Evolutionary conservation across 2,888 invertebrate genomes (phyloP).

Genomic region (Spisula subtruncata): DNA sequence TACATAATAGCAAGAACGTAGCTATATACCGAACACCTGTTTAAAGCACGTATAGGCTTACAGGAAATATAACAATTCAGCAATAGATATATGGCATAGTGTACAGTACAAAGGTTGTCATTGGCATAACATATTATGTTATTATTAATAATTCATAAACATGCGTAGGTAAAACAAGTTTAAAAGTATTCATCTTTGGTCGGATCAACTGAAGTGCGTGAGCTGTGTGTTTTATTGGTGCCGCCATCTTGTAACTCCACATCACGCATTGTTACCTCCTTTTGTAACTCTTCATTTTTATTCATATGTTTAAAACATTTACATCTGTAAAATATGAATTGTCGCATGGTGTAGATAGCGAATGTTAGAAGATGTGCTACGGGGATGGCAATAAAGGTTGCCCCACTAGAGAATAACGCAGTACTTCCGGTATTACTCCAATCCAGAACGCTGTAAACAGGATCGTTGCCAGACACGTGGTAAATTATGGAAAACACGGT

Average conservation of each 20-base stretch:
- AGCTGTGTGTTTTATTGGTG: background rate
- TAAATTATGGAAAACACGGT: conserved; percentile 72
- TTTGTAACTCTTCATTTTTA: conserved; percentile 14
- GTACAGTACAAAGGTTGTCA: no score
- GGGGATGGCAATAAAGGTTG: conserved; percentile 66
- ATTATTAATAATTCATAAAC: no score
- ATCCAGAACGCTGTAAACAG: conserved; percentile 70
- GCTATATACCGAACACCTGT: no score
- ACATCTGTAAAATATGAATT: conserved; percentile 43
- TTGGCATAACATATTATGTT: no score
- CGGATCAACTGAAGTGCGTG: conserved; percentile 15
- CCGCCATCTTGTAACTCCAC: conserved; percentile 27
- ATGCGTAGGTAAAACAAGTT: conserved; percentile 8
- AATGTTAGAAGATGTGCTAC: conserved; percentile 68
- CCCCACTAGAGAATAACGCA: conserved; percentile 19
- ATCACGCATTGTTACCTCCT: conserved; percentile 52
- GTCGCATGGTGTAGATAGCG: conserved; percentile 59
- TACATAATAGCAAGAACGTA: no score
- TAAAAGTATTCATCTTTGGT: background rate
- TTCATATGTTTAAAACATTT: background rate
- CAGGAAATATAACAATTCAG: no score
- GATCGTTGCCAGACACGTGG: conserved; percentile 65
- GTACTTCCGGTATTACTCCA: conserved; percentile 67
- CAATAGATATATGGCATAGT: no score
- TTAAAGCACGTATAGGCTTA: no score